phyloP scores from a whole-genome alignment of 2,113 vertebrate species.

The Prionailurus bengalensis region DNA sequence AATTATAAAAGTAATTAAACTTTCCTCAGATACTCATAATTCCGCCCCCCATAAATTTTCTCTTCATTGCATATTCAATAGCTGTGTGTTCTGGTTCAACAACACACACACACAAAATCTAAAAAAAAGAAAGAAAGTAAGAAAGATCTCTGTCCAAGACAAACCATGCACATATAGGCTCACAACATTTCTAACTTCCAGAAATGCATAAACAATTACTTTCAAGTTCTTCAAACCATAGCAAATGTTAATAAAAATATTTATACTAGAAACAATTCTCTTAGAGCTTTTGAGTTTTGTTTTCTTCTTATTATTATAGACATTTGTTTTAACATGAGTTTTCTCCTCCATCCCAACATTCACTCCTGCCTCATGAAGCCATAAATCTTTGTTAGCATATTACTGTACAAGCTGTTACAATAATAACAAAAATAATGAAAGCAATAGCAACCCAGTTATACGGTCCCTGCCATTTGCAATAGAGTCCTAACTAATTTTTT shows the following conservation, averaged over 20 bases:
- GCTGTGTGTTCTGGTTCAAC: conserved; percentile 73
- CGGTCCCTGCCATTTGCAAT: conserved; percentile 21
- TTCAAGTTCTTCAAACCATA: conserved; percentile 72
- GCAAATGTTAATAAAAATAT: conserved; percentile 83
- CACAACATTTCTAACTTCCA: conserved; percentile 61
- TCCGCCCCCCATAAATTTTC: conserved; percentile 84
- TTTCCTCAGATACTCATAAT: conserved; percentile 84
- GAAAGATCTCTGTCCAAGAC: conserved; percentile 63
- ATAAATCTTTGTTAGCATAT: conserved; percentile 73
- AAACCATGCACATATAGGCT: conserved; percentile 30
- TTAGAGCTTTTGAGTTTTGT: conserved; percentile 49
- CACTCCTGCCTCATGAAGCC: conserved; percentile 57
- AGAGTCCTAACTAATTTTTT: conserved; percentile 20
- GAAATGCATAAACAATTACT: conserved; percentile 66
- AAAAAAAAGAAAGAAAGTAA: conserved; percentile 4
- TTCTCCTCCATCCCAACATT: conserved; percentile 62
- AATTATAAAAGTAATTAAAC: conserved; percentile 86
- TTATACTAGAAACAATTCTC: conserved; percentile 74
- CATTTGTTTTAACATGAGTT: conserved; percentile 76
- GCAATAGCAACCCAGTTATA: conserved; percentile 24
- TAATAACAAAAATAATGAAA: conserved; percentile 76
- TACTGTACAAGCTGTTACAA: conserved; percentile 74
- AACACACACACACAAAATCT: neutral
- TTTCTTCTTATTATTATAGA: conserved; percentile 72
- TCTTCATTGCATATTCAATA: conserved; percentile 81